Evolutionary conservation across 2,888 invertebrate species (phyloP).

Genomic region (Galerucella nymphaeae): DNA sequence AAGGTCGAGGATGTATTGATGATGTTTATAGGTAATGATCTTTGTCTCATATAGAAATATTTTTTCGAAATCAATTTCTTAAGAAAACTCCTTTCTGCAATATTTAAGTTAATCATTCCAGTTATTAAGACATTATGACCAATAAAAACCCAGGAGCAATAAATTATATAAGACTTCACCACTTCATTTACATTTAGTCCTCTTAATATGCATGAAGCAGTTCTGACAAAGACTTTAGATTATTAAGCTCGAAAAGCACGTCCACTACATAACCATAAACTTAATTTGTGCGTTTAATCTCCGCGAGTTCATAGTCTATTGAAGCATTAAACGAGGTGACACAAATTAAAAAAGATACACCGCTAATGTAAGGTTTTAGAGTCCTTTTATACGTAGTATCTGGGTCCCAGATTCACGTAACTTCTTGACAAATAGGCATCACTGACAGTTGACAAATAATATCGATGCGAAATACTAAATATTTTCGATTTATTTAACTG

Average conservation of each 20-base stretch:
- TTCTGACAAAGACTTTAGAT: neutral
- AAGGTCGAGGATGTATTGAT: too few relatives aligned
- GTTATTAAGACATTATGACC: neutral
- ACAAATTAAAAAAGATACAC: neutral
- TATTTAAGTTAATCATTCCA: neutral
- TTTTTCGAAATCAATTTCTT: neutral
- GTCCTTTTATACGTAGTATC: neutral
- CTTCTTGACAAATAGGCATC: too few relatives aligned
- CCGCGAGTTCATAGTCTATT: neutral
- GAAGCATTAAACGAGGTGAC: neutral
- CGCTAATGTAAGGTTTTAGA: neutral
- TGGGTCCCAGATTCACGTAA: too few relatives aligned
- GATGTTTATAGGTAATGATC: too few relatives aligned
- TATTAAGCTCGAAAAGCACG: neutral
- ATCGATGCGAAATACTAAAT: too few relatives aligned
- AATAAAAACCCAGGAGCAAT: neutral
- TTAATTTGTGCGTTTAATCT: slow-evolving; percentile 2
- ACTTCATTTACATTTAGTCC: neutral
- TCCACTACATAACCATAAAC: neutral
- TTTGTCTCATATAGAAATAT: neutral
- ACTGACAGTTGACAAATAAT: too few relatives aligned
- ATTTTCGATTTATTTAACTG: too few relatives aligned
- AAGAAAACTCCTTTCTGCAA: neutral
- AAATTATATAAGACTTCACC: neutral
- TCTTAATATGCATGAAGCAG: neutral